Evolutionary conservation across 1,140 invertebrate species (phyloP), one percentile per base, ranked within the genome.

Genomic region (Muscidifurax raptorellus): DNA sequence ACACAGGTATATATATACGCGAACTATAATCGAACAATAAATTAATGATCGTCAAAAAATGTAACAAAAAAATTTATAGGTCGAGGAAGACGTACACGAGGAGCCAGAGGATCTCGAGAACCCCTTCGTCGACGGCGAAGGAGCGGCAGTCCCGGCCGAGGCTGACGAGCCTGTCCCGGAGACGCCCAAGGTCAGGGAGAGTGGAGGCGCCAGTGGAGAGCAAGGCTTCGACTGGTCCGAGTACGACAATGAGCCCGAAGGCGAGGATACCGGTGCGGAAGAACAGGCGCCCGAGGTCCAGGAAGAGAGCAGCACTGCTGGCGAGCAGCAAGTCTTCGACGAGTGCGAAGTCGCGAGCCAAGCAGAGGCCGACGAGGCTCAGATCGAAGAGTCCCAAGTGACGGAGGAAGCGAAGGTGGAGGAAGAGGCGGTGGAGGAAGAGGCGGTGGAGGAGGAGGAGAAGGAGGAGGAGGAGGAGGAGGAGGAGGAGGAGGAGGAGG

Each of bases 81-180:
- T 91, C 72, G 90, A 91, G n/a, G 91, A 91, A 71, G 87, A 90
- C 2, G 86, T 78, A 7, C 88, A 88, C 10, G 88, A 90, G 1
- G 88, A 90, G 22, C 85, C 85, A 0, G 75, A 85, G 0, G 87
- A 90, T 2, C 18, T 87, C 12, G 88, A 89, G 30, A 84, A 84
- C 36, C 87, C 89, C 3, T 91, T 90, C 83, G 85, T 88, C 3
- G 87, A 89, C 12, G 90, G 90, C 28, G 88, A 87, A 36, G 85
- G 86, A 32, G 87, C 86, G 0, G 87, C 86, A 25, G 85, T 87
- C 22, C 77, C 83, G 80, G 13, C 75, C 4, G 75, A 87, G 40
- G 64, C 79, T 0, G 86, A 86, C 22, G 86, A 86, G 18, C 13
- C 74, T 0, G 25, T 74, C 2, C 86, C 87, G 10, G 86, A 85